phyloP scores from a whole-genome alignment of 2,113 vertebrate genomes.

The Nothocercus nigrocapillus region DNA sequence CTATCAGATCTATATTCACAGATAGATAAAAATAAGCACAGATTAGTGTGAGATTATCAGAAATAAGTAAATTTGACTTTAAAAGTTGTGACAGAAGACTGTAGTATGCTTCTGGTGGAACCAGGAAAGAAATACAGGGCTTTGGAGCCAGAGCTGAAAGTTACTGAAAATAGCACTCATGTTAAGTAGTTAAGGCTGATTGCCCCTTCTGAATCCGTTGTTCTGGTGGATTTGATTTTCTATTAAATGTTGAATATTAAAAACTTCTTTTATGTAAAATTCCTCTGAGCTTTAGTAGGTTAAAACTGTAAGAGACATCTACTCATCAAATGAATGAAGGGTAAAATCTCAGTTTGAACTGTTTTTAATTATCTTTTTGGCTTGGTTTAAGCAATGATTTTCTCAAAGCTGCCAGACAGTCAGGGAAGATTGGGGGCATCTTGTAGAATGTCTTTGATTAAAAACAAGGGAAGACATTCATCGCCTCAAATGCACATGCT shows the following conservation, averaged over 20 bases:
- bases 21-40: background rate
- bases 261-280: constrained; percentile 33
- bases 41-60: background rate
- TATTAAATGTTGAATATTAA: background rate
- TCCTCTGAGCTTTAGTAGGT: constrained; percentile 39
- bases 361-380: constrained; percentile 62
- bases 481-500: background rate
- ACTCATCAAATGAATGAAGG: background rate
- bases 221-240: constrained; percentile 43
- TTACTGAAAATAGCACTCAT: constrained; percentile 33
- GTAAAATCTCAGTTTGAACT: constrained; percentile 41
- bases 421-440: background rate
- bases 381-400: constrained; percentile 46
- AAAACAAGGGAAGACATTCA: background rate
- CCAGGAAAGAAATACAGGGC: background rate
- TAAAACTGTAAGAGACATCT: constrained; percentile 34
- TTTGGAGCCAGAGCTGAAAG: constrained; percentile 20
- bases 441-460: constrained; percentile 34
- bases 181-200: constrained; percentile 13
- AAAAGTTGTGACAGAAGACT: background rate
- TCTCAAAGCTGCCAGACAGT: constrained; percentile 6
- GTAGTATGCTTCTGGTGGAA: background rate
- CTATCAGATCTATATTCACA: background rate
- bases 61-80: background rate
- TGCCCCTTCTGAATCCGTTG: constrained; percentile 7